Base-by-base conservation (phyloP, 1,140 invertebrate genomes). In the Drosophila nannoptera region DNA sequence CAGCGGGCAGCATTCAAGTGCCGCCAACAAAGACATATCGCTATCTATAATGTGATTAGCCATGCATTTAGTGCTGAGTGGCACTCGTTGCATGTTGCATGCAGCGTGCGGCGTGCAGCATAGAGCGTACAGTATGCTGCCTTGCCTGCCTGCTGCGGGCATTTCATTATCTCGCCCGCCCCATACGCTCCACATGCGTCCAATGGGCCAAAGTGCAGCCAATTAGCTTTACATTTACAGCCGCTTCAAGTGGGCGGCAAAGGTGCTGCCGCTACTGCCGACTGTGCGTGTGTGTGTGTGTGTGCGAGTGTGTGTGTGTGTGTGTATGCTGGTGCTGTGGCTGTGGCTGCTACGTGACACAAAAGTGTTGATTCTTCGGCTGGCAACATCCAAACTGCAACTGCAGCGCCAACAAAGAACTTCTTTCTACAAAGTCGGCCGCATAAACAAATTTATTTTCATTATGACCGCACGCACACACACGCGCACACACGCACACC, bases 361-460 rank as follows among this genome's bases (percentile, higher is more conserved):
- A 76, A 73, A 81, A 69, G 59, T 73, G 73, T 76, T 81, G 60
- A 66, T 66, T 77, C 59, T 58, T 56, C 3, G 2, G 12, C 40
- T 14, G 56, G 36, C 66, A 69, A 59, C 22, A 14, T 11, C 5
- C 42, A 53, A 33, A 35, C 12, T 43, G 33, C 52, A 50, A 53
- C 59, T 71, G 59, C 60, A 66, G 11, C 59, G 52, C 54, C 75
- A 62, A 80, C 77, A 82, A 82, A 81, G 77, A 81, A 60, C 56
- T 70, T 77, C 77, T 69, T 81, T 80, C 68, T 73, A 68, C 50
- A 46, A 71, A 80, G 69, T 69, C 68, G 45, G 54, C 70, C 54
- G 67, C 77, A 73, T 65, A 80, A 80, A 80, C 72, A 73, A 78
- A 78, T 78, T 78, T 78, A 80, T 80, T 72, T 80, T 69, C 77